Evolutionary conservation across 2,888 invertebrate species (phyloP).

Genomic region (Noctua fimbriata): DNA sequence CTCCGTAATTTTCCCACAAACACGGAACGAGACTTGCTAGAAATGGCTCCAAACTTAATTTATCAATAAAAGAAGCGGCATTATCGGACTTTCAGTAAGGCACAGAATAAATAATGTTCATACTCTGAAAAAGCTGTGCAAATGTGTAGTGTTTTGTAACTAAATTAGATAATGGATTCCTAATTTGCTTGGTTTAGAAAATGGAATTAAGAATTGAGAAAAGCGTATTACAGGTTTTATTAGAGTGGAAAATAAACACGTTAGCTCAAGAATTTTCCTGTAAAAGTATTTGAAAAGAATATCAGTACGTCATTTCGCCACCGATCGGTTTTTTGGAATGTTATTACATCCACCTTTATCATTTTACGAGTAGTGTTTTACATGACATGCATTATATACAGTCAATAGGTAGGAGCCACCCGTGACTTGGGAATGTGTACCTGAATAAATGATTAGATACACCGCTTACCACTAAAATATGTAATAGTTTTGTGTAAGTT

Average conservation of each 20-base stretch:
- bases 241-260: neutral
- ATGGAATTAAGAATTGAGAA: neutral
- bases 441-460: slow-evolving; percentile 88
- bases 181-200: slow-evolving; percentile 6
- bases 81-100: neutral
- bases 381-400: slow-evolving; percentile 86
- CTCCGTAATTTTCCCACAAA: slow-evolving; percentile 41
- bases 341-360: slow-evolving; percentile 30
- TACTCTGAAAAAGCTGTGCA: slow-evolving; percentile 19
- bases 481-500: slow-evolving; percentile 89
- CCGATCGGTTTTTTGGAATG: neutral
- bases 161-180: slow-evolving; percentile 42
- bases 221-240: neutral
- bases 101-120: slow-evolving; percentile 29
- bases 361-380: slow-evolving; percentile 73
- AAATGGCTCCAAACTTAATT: slow-evolving; percentile 21
- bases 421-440: slow-evolving; percentile 84
- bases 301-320: neutral
- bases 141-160: slow-evolving; percentile 23
- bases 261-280: neutral
- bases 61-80: slow-evolving; percentile 36
- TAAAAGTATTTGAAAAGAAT: neutral
- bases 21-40: slow-evolving; percentile 18
- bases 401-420: slow-evolving; percentile 81
- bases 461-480: slow-evolving; percentile 88